Evolutionary conservation across 2,888 invertebrate species (phyloP).

Genomic region (Helleia helle): DNA sequence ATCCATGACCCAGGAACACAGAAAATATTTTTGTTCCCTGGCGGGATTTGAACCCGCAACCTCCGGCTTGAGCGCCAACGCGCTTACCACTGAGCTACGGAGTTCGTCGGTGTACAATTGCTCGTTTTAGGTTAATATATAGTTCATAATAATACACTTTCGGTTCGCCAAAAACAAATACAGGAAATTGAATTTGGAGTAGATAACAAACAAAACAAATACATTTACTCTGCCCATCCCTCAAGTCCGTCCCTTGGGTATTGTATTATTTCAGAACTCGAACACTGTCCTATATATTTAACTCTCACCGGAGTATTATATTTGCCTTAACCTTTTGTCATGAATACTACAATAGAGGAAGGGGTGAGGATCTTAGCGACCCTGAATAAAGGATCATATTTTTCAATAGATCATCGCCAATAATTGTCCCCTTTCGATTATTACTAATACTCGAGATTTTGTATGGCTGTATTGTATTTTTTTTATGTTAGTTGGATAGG

Average conservation of each 20-base stretch:
- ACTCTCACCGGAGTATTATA: slow-evolving; percentile 6
- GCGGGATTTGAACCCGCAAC: too few species aligned
- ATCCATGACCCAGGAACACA: too few species aligned
- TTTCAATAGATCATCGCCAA: too few species aligned
- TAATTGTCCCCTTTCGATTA: neutral
- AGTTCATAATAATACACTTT: too few species aligned
- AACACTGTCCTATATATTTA: slow-evolving; percentile 2
- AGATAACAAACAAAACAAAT: slow-evolving; percentile 4
- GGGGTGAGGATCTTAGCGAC: neutral
- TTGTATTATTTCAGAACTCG: slow-evolving; percentile 7
- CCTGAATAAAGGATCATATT: neutral
- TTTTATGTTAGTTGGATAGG: too few species aligned
- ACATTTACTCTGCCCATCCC: slow-evolving; percentile 7
- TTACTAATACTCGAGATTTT: too few species aligned
- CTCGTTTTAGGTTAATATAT: too few species aligned
- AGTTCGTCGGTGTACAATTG: too few species aligned
- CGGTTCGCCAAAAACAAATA: neutral
- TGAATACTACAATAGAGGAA: slow-evolving; percentile 4
- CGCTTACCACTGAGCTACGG: too few species aligned
- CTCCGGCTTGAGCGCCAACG: too few species aligned
- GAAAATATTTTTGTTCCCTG: too few species aligned
- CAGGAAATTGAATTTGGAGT: slow-evolving; percentile 1
- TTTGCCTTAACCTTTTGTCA: slow-evolving; percentile 9
- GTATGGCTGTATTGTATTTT: too few species aligned
- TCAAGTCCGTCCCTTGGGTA: slow-evolving; percentile 7